A percentile compares a stretch with the other conserved stretches of the same genome.
These are phyloP conservation scores for Telmatherina bonti DNA, from an alignment of 2,797 vertebrate species.

Conservation along the genomic window DNA sequence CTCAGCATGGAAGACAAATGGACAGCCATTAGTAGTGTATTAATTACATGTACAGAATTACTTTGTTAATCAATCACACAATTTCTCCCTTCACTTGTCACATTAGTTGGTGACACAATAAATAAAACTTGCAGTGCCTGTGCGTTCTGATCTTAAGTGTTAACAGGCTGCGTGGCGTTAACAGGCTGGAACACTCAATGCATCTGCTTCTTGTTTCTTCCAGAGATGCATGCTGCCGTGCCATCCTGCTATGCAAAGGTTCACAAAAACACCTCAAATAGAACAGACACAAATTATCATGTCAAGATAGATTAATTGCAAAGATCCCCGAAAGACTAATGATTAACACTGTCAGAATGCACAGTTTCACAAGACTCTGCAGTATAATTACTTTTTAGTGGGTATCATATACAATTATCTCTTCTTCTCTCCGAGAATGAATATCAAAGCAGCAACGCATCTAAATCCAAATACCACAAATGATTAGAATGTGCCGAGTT, in stretches of 20 bases:
- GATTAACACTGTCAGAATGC: slow-evolving; percentile 76
- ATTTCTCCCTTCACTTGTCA: slow-evolving; percentile 80
- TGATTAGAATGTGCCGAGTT: slow-evolving; percentile 43
- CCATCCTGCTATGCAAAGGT: slow-evolving; percentile 75
- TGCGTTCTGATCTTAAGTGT: slow-evolving; percentile 65
- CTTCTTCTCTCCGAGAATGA: slow-evolving; percentile 57
- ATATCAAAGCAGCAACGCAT: slow-evolving; percentile 57
- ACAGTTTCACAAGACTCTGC: slow-evolving; percentile 51
- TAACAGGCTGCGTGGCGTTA: slow-evolving; percentile 73
- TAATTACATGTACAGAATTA: slow-evolving; percentile 87
- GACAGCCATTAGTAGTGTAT: slow-evolving; percentile 82
- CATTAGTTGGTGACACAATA: slow-evolving; percentile 70
- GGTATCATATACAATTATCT: slow-evolving; percentile 71
- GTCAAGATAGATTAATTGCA: slow-evolving; percentile 83
- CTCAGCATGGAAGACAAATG: slow-evolving; percentile 77
- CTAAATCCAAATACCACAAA: slow-evolving; percentile 54
- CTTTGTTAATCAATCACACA: slow-evolving; percentile 85
- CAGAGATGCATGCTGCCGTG: slow-evolving; percentile 40
- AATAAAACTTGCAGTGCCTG: slow-evolving; percentile 66
- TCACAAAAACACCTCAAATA: slow-evolving; percentile 77
- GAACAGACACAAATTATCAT: slow-evolving; percentile 77
- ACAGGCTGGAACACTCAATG: slow-evolving; percentile 73
- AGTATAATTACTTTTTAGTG: slow-evolving; percentile 49
- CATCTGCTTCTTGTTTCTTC: slow-evolving; percentile 74
- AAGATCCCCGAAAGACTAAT: slow-evolving; percentile 74